A percentile compares a stretch with the other conserved stretches of the same genome.
These are phyloP conservation scores for Eupeodes luniger DNA, from an alignment of 2,888 invertebrate genomes.

Conservation along the genomic window DNA sequence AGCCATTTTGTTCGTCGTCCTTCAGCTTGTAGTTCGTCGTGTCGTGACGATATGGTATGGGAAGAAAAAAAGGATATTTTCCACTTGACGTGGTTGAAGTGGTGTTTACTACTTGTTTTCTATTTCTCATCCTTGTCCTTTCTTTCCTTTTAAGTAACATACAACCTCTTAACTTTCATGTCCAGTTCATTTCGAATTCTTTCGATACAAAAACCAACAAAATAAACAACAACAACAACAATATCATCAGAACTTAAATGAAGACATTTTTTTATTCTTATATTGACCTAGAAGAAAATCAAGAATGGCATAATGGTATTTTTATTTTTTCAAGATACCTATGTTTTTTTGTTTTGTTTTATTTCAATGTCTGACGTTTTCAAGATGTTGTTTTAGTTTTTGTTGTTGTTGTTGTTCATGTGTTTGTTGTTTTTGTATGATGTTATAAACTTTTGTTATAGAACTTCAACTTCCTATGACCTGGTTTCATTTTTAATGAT, in stretches of 20 bases:
- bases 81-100: slow-evolving; percentile 44
- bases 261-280: slow-evolving; percentile 32
- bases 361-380: slow-evolving; percentile 54
- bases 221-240: background rate
- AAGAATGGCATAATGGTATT: slow-evolving; percentile 57
- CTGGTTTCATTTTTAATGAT: slow-evolving; percentile 31
- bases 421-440: background rate
- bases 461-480: slow-evolving; percentile 6
- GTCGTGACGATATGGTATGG: too few relatives aligned
- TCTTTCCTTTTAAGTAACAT: background rate
- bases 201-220: background rate
- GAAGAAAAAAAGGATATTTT: slow-evolving; percentile 31
- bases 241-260: background rate
- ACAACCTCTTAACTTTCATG: slow-evolving; percentile 10
- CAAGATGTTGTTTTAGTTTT: slow-evolving; percentile 24
- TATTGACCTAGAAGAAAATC: slow-evolving; percentile 27
- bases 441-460: background rate
- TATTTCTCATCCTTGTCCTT: background rate
- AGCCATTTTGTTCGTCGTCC: background rate
- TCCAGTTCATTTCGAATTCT: slow-evolving; percentile 13
- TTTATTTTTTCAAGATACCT: slow-evolving; percentile 1
- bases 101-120: slow-evolving; percentile 34
- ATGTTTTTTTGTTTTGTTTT: too few relatives aligned
- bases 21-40: too few relatives aligned
- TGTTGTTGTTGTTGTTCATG: background rate